Conservation (phyloP, 2,797 vertebrate genomes). For the Morus bassanus region DNA sequence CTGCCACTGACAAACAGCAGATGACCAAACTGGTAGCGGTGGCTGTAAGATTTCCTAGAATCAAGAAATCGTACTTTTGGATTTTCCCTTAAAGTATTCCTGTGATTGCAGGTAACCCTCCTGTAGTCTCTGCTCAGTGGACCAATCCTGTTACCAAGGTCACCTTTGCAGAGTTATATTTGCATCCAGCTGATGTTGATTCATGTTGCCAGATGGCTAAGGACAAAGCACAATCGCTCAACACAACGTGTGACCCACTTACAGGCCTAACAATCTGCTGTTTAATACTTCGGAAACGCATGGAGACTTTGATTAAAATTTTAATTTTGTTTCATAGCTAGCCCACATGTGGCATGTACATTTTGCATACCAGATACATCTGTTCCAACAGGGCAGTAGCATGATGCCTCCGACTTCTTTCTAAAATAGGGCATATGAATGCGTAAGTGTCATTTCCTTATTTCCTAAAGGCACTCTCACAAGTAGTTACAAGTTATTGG, state of each 20-base stretch:
- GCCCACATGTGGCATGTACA: constrained; percentile 20
- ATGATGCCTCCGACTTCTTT: background rate
- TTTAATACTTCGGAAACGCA: constrained; percentile 72
- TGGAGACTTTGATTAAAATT: constrained; percentile 79
- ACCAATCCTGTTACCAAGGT: constrained; percentile 70
- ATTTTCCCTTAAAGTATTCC: background rate
- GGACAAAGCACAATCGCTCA: constrained; percentile 73
- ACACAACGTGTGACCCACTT: constrained; percentile 88
- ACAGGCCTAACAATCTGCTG: constrained; percentile 76
- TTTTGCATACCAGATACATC: background rate
- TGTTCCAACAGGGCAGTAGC: background rate
- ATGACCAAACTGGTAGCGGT: background rate
- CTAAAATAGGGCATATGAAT: background rate
- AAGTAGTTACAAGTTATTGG: constrained; percentile 21
- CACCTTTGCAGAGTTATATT: constrained; percentile 77
- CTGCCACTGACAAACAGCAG: background rate
- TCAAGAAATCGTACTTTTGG: background rate
- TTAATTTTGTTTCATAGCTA: constrained; percentile 70
- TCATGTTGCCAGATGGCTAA: constrained; percentile 87
- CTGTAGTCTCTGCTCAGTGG: constrained; percentile 6
- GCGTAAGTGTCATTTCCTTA: background rate
- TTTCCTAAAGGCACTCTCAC: background rate
- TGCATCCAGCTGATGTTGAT: constrained; percentile 82
- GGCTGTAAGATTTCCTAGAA: background rate
- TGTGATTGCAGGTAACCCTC: constrained; percentile 35